Conservation (phyloP, 1,140 invertebrate species). For the Ceratina calcarata region DNA sequence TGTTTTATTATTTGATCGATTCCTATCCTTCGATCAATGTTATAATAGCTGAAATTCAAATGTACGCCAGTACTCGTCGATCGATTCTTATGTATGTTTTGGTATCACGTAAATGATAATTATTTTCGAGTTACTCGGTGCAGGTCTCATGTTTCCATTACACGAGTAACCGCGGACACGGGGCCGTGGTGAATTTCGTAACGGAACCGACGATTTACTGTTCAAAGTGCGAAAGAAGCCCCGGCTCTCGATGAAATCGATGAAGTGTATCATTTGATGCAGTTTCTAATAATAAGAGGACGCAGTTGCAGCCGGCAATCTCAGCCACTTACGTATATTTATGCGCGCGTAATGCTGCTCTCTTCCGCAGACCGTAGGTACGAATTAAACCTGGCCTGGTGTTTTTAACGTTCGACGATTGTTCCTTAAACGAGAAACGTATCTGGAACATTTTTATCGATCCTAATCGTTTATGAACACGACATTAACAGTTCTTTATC, state of each 20-base stretch:
- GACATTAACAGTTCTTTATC: neutral
- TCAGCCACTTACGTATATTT: slow-evolving; percentile 33
- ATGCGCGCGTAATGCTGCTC: slow-evolving; percentile 17
- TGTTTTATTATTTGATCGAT: too few species aligned
- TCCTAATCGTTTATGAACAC: neutral
- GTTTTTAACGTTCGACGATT: neutral
- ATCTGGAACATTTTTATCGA: too few species aligned
- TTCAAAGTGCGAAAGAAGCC: slow-evolving; percentile 23
- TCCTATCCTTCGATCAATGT: too few species aligned
- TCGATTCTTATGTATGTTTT: too few species aligned
- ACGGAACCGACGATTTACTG: slow-evolving; percentile 31
- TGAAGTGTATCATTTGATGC: slow-evolving; percentile 44
- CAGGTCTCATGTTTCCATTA: neutral
- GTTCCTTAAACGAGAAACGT: neutral
- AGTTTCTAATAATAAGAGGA: slow-evolving; percentile 38
- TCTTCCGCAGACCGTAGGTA: slow-evolving; percentile 4
- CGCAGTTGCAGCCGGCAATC: slow-evolving; percentile 8
- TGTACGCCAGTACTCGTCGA: too few species aligned
- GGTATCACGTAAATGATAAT: neutral
- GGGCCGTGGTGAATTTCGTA: slow-evolving; percentile 9
- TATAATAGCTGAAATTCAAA: too few species aligned
- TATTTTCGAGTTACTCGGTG: neutral
- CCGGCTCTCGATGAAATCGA: neutral
- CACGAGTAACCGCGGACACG: neutral
- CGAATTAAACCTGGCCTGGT: slow-evolving; percentile 24